phyloP scores from a whole-genome alignment of 2,797 vertebrate genomes.

The Arremon brunneinucha region DNA sequence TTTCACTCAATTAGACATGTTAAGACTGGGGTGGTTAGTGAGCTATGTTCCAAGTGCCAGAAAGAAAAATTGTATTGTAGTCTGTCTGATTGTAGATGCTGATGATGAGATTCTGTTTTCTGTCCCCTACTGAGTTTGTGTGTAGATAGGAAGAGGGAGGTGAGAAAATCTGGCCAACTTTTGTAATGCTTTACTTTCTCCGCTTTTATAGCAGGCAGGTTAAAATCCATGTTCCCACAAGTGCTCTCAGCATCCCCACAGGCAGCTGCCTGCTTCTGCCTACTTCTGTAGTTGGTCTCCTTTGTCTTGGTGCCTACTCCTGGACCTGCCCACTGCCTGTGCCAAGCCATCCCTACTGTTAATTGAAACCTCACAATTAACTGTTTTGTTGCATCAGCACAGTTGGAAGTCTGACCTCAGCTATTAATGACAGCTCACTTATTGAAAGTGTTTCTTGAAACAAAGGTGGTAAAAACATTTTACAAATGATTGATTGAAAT shows the following conservation, averaged over 20 bases:
- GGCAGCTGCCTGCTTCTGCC: not conserved
- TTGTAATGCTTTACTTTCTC: not conserved
- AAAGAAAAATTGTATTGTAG: not conserved
- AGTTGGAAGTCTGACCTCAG: not conserved
- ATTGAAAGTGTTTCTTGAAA: not conserved
- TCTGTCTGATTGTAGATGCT: not conserved
- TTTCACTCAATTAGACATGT: not conserved
- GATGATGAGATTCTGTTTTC: not conserved
- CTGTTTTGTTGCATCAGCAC: not conserved
- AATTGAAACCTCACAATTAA: not conserved
- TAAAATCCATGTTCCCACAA: not conserved
- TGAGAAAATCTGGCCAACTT: not conserved
- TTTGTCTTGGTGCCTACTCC: not conserved
- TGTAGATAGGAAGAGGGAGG: not conserved
- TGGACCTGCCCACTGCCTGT: not conserved
- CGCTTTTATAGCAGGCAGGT: not conserved
- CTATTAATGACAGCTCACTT: not conserved
- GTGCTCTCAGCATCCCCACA: not conserved
- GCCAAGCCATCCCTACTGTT: not conserved
- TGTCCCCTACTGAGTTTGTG: not conserved
- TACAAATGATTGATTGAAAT: not conserved
- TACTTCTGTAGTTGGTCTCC: not conserved
- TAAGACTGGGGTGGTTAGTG: not conserved
- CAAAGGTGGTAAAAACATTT: not conserved
- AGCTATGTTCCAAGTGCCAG: not conserved